These are phyloP conservation scores for Megaceryle maxima DNA, from an alignment of 2,113 vertebrate genomes.

Conservation along the genomic window DNA sequence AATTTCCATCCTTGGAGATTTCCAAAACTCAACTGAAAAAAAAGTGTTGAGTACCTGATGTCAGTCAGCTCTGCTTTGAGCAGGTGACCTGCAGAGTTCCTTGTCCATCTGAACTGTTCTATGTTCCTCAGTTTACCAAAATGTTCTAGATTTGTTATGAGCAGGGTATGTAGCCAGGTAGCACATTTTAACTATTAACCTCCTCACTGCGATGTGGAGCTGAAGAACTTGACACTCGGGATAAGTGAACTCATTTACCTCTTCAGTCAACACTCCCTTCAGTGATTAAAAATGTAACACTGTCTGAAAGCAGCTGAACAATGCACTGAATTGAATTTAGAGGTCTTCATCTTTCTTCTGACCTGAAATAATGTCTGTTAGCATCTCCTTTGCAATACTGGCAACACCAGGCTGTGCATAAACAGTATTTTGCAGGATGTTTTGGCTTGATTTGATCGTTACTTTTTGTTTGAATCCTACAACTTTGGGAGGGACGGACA, in stretches of 20 bases:
- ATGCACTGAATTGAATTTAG: not conserved
- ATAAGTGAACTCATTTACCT: not conserved
- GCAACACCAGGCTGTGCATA: not conserved
- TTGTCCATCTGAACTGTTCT: not conserved
- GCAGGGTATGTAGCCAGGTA: too few species aligned
- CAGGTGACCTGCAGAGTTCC: not conserved
- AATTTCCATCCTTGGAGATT: not conserved
- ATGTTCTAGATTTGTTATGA: not conserved
- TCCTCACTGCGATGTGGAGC: not conserved
- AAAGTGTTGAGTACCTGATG: not conserved
- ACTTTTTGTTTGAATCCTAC: not conserved
- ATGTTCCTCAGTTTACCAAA: not conserved
- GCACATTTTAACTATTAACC: not conserved
- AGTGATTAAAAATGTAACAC: not conserved
- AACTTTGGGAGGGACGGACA: not conserved
- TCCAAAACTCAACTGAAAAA: not conserved
- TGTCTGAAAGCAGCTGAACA: not conserved
- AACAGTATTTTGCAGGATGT: not conserved
- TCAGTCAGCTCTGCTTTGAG: not conserved
- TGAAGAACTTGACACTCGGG: not conserved
- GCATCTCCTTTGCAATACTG: not conserved
- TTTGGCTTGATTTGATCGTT: not conserved
- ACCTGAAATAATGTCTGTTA: not conserved
- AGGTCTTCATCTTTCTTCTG: not conserved
- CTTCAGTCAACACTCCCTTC: not conserved